A percentile compares a stretch with the other conserved stretches of the same genome.
Conservation (phyloP, 2,888 invertebrate species). For the Elysia crispata region DNA sequence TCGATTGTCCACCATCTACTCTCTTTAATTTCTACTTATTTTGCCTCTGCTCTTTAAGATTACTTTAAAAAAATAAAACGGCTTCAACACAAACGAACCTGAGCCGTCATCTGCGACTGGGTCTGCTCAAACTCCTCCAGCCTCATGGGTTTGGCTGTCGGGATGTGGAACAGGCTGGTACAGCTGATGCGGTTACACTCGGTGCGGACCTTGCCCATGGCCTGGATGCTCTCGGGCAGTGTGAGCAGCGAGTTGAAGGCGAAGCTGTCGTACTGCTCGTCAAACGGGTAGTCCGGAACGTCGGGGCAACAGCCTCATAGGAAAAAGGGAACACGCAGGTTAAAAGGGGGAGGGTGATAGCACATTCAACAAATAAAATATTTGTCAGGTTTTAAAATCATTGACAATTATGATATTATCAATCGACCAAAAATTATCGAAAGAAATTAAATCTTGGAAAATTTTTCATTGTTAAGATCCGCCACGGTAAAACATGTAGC, state of each 20-base stretch:
- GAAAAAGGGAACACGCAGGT: not conserved
- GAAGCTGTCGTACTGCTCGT: conserved; percentile 75
- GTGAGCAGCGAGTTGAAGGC: conserved; percentile 77
- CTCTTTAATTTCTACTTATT: too few species aligned
- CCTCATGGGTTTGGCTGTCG: conserved; percentile 82
- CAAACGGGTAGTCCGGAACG: conserved; percentile 76
- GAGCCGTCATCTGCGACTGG: conserved; percentile 82
- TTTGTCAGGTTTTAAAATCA: too few species aligned
- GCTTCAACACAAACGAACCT: conserved; percentile 78
- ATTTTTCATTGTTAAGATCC: too few species aligned
- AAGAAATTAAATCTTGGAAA: too few species aligned
- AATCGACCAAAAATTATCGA: too few species aligned
- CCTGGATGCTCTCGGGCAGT: conserved; percentile 74
- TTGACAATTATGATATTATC: too few species aligned
- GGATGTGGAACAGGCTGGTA: conserved; percentile 82
- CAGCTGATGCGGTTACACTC: conserved; percentile 84
- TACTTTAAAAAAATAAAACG: too few species aligned
- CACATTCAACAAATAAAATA: too few species aligned
- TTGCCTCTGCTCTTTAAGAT: too few species aligned
- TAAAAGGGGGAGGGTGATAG: not conserved
- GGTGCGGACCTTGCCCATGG: conserved; percentile 75
- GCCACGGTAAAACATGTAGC: too few species aligned
- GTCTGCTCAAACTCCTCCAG: conserved; percentile 85
- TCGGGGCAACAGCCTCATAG: conserved; percentile 71
- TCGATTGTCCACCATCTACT: too few species aligned